Evolutionary conservation across 2,888 invertebrate genomes (phyloP).

Genomic region (Tyria jacobaeae): DNA sequence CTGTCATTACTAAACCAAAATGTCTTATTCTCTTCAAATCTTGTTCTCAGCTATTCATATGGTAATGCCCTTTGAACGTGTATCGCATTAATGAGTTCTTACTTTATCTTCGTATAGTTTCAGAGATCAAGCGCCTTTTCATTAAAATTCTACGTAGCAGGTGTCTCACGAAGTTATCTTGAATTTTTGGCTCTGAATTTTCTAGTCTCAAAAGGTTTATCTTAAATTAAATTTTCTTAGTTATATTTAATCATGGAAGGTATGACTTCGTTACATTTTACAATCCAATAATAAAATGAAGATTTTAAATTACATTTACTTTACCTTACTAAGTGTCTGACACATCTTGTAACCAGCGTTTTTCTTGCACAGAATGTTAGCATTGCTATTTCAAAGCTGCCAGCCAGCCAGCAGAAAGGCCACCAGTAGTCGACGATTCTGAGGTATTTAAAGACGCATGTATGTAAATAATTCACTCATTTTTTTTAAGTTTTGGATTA

Average conservation of each 20-base stretch:
- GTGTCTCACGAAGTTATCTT: conserved; percentile 24
- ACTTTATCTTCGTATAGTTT: conserved; percentile 4
- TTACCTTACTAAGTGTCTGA: too few species aligned
- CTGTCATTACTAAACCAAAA: background rate
- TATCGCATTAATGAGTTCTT: background rate
- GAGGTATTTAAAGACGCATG: too few species aligned
- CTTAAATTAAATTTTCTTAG: conserved; percentile 7
- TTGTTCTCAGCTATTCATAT: background rate
- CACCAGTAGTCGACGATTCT: too few species aligned
- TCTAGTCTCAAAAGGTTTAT: conserved; percentile 15
- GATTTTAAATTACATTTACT: too few species aligned
- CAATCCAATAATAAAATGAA: too few species aligned
- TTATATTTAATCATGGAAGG: conserved; percentile 11
- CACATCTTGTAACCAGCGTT: too few species aligned
- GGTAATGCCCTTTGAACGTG: conserved; percentile 1
- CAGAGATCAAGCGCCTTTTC: conserved; percentile 22
- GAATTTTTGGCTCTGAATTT: conserved; percentile 16
- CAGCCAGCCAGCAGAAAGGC: too few species aligned
- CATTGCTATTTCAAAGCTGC: too few species aligned
- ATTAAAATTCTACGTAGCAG: conserved; percentile 32
- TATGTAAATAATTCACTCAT: too few species aligned
- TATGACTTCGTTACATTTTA: conserved; percentile 1
- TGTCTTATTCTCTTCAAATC: background rate
- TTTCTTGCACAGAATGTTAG: too few species aligned
- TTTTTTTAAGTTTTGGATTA: too few species aligned